Conservation (phyloP, 2,797 vertebrate genomes). For the Luscinia megarhynchos region DNA sequence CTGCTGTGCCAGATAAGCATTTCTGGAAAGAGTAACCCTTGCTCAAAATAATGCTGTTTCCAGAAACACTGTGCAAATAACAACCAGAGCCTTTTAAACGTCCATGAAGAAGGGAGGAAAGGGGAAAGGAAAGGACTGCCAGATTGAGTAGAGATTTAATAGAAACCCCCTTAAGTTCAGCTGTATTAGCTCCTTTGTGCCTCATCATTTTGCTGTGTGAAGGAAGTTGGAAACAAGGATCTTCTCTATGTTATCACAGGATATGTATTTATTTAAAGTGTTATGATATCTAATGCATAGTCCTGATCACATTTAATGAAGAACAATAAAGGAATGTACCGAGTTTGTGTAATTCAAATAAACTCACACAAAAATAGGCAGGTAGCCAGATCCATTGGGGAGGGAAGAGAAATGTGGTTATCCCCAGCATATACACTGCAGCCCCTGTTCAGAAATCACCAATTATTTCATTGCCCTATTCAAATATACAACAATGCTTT, state of each 20-base stretch:
- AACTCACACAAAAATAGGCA: slow-evolving; percentile 54
- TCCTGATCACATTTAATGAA: slow-evolving; percentile 62
- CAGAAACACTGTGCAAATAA: slow-evolving; percentile 60
- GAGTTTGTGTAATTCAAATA: slow-evolving; percentile 67
- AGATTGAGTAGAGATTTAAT: slow-evolving; percentile 34
- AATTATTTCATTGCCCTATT: slow-evolving; percentile 25
- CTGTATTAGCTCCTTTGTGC: slow-evolving; percentile 44
- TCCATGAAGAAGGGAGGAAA: slow-evolving; percentile 56
- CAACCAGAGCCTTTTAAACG: slow-evolving; percentile 65
- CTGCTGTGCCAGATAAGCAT: neutral
- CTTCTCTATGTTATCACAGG: slow-evolving; percentile 62
- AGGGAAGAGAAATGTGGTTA: slow-evolving; percentile 19
- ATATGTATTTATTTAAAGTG: slow-evolving; percentile 66
- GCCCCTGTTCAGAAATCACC: slow-evolving; percentile 12
- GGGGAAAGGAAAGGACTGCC: slow-evolving; percentile 38
- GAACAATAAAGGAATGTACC: slow-evolving; percentile 54
- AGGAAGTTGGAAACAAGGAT: slow-evolving; percentile 69
- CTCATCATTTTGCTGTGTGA: slow-evolving; percentile 35
- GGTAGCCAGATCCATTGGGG: neutral
- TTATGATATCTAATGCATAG: slow-evolving; percentile 61
- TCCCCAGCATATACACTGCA: neutral
- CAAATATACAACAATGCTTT: slow-evolving; percentile 2
- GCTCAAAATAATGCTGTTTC: slow-evolving; percentile 34
- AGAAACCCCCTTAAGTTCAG: slow-evolving; percentile 45
- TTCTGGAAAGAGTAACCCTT: slow-evolving; percentile 42